Conservation (phyloP, 2,797 vertebrate species). For the Poeciliopsis presidionis region DNA sequence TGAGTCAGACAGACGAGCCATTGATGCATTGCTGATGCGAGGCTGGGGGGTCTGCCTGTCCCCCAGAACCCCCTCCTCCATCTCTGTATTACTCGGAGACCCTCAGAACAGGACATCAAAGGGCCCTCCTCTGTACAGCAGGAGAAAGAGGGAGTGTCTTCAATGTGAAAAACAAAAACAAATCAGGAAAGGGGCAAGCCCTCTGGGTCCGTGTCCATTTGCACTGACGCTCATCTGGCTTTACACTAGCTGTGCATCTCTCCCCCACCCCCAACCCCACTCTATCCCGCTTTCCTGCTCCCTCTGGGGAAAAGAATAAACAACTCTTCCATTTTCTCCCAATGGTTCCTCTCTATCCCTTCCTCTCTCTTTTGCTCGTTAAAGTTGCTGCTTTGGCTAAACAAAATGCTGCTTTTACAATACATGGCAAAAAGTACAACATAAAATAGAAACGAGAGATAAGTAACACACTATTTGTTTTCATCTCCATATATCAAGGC, state of each 20-base stretch:
- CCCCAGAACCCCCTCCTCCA: conserved; percentile 11
- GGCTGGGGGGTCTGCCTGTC: conserved; percentile 42
- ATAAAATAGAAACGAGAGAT: conserved; percentile 69
- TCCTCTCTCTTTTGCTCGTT: conserved; percentile 19
- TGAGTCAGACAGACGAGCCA: conserved; percentile 64
- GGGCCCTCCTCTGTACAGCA: conserved; percentile 51
- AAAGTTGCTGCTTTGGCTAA: conserved; percentile 42
- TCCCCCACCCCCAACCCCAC: conserved; percentile 7
- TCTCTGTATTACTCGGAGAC: conserved; percentile 52
- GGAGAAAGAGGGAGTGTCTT: conserved; percentile 47
- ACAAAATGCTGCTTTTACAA: conserved; percentile 58
- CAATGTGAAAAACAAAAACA: conserved; percentile 4
- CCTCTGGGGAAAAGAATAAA: conserved; percentile 50
- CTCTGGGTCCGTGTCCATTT: conserved; percentile 56
- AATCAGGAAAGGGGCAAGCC: conserved; percentile 50
- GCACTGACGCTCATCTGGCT: conserved; percentile 58
- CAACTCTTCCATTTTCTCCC: conserved; percentile 46
- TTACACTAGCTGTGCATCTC: conserved; percentile 37
- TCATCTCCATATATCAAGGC: conserved; percentile 78
- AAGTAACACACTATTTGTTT: conserved; percentile 75
- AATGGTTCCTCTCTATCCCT: conserved; percentile 20
- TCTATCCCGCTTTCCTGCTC: conserved; percentile 31
- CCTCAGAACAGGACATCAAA: conserved; percentile 69
- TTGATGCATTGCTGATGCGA: conserved; percentile 62
- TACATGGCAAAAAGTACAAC: conserved; percentile 66